Base-by-base conservation (phyloP, 2,888 invertebrate species). In the Tineola bisselliella region DNA sequence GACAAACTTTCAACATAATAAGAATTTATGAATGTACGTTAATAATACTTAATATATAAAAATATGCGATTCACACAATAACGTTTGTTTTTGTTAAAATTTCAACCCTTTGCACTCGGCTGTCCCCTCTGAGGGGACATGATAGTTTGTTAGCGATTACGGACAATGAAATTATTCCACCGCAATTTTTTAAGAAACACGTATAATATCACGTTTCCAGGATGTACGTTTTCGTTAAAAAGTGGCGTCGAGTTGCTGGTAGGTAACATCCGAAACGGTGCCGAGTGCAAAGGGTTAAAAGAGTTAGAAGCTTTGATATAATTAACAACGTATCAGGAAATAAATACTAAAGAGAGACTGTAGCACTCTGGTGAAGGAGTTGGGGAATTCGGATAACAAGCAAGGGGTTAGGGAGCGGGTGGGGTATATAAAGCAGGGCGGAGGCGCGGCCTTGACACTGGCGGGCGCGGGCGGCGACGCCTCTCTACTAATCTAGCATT, bases 381-480 rank as follows among this genome's bases (percentile, higher is more conserved):
- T 52, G 25, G 25, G 25, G 25, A 25, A 6, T 25, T 25, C 25
- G 25, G 25, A 6, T 4, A 25, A 25, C 25, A 25, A 25, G 25
- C 4, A 25, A 61, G 18, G 52, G 30, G 19, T 10, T 54, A 33
- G 57, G 13, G 43, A 33, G 18, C 17, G 25, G 30, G 25, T 33
- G 67, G 64, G 66, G 72, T 10, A 19, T 5, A 65, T 67, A 66
- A 63, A 67, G 64, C 65, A 66, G 62, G 68, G 67, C 58, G 66
- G 69, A 66, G 71, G 67, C 30, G 80, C 70, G n/a, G n/a, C 81
- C 82, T 83, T 84, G 83, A 79, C 81, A 78, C 74, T 77, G 74
- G 68, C 65, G 64, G 69, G 68, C 61, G 48, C 43, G 25, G 25
- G 19, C 18, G 11, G 18, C 48, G 8, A 59, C 66, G 68, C 71